Evolutionary conservation across 2,797 vertebrate species (phyloP), one percentile per base, ranked within the genome.

Genomic region (Poliocrania exsul): DNA sequence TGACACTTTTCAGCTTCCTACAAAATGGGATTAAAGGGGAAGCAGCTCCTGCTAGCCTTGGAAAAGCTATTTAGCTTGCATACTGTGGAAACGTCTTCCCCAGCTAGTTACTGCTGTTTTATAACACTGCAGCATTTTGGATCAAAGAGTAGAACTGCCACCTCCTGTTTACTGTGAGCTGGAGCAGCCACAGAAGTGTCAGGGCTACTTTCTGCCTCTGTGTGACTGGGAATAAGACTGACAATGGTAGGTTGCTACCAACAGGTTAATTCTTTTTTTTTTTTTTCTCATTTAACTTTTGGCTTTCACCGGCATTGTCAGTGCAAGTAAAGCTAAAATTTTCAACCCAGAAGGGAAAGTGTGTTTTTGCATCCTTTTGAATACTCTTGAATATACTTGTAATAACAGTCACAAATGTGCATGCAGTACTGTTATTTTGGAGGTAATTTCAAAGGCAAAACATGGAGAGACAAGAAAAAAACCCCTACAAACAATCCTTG

Each of bases 71-170:
- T 94, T 92, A 89, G 71, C 78, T 93, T 89, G 64, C 5, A 3
- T 73, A 49, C 70, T 85, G 81, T 81, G 49, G 74, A 88, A 86
- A 83, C 37, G 35, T 67, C 93, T 95, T 94, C 74, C 53, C 35
- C 53, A 69, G 67, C 74, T 85, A 82, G 70, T 87, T 92, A 85
- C 72, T 91, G 61, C 61, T 6, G 5, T 93, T 95, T 85, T 93
- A 80, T 92, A 95, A 71, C 92, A 85, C 79, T 93, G 91, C 81
- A 91, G 93, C 67, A 81, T 78, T 80, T 80, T 69, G 74, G 86
- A 95, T 88, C 79, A 95, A 93, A 92, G 88, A 61, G 86, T 91
- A 86, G 74, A 95, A 95, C 89, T 95, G 95, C 94, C 93, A 94
- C 81, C 78, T 94, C 90, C 88, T 92, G 88, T 95, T 95, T 97